Evolutionary conservation across 2,888 invertebrate species (phyloP).

Genomic region (Colletes collaris): DNA sequence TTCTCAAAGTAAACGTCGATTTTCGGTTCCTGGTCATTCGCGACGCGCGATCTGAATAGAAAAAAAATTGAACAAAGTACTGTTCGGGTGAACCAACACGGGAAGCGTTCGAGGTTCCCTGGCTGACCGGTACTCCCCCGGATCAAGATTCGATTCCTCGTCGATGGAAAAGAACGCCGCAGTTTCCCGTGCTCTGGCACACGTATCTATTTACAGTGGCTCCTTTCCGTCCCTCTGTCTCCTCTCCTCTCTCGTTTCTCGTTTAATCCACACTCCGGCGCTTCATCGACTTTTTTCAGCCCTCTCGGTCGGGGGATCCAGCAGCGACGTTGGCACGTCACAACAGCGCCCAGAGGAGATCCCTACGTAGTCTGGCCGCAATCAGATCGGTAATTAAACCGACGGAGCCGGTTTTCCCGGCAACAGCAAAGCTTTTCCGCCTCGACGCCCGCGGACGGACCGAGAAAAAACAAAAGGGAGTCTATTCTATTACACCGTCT

Average conservation of each 20-base stretch:
- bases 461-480: constrained; percentile 51
- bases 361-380: constrained; percentile 40
- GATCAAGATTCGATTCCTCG: constrained; percentile 29
- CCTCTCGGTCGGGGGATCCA: constrained; percentile 2
- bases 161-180: constrained; percentile 20
- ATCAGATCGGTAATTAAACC: constrained; percentile 62
- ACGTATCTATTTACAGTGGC: constrained; percentile 49
- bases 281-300: constrained; percentile 49
- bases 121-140: background rate
- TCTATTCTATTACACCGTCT: constrained; percentile 57
- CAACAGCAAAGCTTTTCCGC: constrained; percentile 48
- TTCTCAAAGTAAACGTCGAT: too few species aligned
- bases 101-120: background rate
- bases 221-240: background rate
- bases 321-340: constrained; percentile 48
- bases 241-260: background rate
- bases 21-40: too few species aligned
- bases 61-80: too few species aligned
- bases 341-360: constrained; percentile 33
- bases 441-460: constrained; percentile 40
- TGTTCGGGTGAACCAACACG: too few species aligned
- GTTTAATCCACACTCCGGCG: constrained; percentile 46
- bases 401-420: constrained; percentile 29
- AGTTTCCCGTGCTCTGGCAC: constrained; percentile 8
- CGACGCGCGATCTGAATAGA: too few species aligned